A percentile compares a stretch with the other conserved stretches of the same genome.
Conservation (phyloP, 2,797 vertebrate genomes). For the Chaetophractus vellerosus region DNA sequence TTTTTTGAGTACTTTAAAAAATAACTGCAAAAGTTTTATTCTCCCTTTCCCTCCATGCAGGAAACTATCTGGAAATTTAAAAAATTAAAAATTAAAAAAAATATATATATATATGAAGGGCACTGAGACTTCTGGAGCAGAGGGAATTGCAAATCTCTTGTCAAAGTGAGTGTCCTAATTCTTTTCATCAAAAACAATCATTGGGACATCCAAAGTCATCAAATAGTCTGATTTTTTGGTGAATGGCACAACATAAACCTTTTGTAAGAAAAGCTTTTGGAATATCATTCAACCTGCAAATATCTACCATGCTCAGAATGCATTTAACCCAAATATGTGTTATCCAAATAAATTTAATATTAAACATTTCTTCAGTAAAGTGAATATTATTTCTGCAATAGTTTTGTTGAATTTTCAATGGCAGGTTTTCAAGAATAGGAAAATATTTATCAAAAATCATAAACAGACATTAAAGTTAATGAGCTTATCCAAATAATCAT, state of each 20-base stretch:
- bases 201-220: background rate
- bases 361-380: conserved; percentile 43
- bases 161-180: conserved; percentile 22
- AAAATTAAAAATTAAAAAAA: background rate
- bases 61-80: background rate
- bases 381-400: background rate
- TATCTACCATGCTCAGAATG: conserved; percentile 6
- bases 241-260: background rate
- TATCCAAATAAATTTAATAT: conserved; percentile 2
- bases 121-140: background rate
- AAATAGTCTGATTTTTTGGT: conserved; percentile 35
- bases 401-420: conserved; percentile 18
- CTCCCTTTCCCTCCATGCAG: background rate
- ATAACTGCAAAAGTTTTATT: background rate
- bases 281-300: conserved; percentile 45
- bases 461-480: background rate
- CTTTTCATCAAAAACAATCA: conserved; percentile 8
- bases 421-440: background rate
- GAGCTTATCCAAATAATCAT: background rate
- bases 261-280: conserved; percentile 52
- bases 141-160: background rate
- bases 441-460: conserved; percentile 13
- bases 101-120: background rate
- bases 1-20: background rate
- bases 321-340: background rate